Conservation (phyloP, 2,888 invertebrate species). For the Strigamia crassipes region DNA sequence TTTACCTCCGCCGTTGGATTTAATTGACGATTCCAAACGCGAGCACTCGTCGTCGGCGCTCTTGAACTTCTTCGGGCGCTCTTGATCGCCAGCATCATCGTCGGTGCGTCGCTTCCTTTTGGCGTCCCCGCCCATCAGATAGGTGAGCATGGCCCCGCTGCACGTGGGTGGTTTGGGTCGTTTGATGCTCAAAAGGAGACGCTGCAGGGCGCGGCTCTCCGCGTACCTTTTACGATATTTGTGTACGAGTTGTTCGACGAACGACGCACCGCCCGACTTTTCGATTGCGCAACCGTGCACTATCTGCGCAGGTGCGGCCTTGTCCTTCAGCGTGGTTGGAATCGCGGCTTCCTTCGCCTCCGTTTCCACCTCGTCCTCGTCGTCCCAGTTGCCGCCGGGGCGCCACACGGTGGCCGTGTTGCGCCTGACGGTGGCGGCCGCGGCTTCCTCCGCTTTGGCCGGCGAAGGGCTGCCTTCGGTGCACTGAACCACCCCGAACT, state of each 20-base stretch:
- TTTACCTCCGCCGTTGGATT: not conserved
- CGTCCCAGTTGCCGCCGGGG: constrained; percentile 46
- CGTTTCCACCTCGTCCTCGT: constrained; percentile 26
- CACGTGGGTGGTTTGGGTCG: constrained; percentile 45
- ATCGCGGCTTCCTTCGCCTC: constrained; percentile 38
- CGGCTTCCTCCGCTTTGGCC: constrained; percentile 44
- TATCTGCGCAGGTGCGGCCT: constrained; percentile 43
- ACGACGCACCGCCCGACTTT: not conserved
- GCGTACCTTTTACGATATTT: constrained; percentile 39
- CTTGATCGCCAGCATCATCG: constrained; percentile 22
- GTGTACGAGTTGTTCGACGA: constrained; percentile 44
- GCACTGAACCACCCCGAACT: not conserved
- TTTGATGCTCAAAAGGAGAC: constrained; percentile 44
- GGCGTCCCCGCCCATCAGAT: constrained; percentile 18
- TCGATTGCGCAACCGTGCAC: constrained; percentile 6
- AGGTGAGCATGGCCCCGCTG: constrained; percentile 43
- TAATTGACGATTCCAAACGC: not conserved
- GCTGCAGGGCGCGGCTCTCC: constrained; percentile 43
- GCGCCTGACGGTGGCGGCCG: not conserved
- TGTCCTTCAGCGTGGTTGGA: constrained; percentile 30
- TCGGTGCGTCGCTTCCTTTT: not conserved
- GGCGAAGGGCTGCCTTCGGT: constrained; percentile 38
- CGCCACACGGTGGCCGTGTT: constrained; percentile 44
- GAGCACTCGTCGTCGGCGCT: not conserved
- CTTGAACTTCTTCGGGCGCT: not conserved